Evolutionary conservation across 2,888 invertebrate species (phyloP), one percentile per base, ranked within the genome.

Genomic region (Eudasyphora cyanicolor): DNA sequence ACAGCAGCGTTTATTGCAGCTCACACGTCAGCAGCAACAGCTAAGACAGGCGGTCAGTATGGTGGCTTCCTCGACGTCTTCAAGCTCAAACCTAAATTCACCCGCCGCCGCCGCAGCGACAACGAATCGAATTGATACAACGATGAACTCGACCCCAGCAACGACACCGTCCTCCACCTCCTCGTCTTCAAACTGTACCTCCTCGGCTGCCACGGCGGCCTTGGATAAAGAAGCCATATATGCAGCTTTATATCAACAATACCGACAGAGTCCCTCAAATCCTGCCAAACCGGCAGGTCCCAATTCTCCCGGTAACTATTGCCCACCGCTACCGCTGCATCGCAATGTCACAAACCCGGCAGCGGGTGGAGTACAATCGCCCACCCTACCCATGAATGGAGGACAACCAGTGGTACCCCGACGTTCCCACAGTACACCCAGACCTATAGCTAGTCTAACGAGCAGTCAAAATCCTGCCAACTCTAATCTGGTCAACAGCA

Each of bases 391-490:
- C 12, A 0, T 51, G 3, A 79, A 77, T 75, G 78, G 81, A 0
- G 67, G 85, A 8, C 89, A 89, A 69, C 89, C 89, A 3, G 84
- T 88, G 51, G 91, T 92, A 42, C 92, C 92, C 0, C 86, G 92
- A 1, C 88, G 92, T 7, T 92, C 92, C 0, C 92, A 92, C 42
- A 92, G 92, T 83, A 92, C 91, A 2, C 92, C 92, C 0, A 88
- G 92, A 1, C 89, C 89, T 5, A 81, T 88, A 71, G 51, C 64
- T 42, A 73, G 62, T 77, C 85, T 57, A 24, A n/a, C n/a, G n/a
- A 86, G 42, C 82, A 54, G 73, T 67, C 76, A 12, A 86, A 14
- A 86, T 71, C 86, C 87, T 12, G n/a, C 29, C 57, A 49, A 70
- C 60, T 57, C 80, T 2, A 88, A 87, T 57, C 79, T 83, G 14